Conservation (phyloP, 2,888 invertebrate species). For the Bombylius discolor region DNA sequence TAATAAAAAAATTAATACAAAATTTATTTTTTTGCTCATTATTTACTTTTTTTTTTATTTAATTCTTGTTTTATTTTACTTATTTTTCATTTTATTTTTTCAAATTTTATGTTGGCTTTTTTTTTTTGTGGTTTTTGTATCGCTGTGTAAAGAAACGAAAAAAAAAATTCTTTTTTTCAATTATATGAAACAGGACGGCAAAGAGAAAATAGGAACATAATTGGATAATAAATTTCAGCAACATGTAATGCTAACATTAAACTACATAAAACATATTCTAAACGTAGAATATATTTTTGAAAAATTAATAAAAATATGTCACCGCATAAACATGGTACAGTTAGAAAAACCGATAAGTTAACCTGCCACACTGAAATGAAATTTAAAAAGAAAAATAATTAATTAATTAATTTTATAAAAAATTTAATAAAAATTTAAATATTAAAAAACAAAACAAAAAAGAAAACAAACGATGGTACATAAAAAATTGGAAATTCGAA, state of each 20-base stretch:
- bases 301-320: conserved; percentile 80
- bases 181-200: conserved; percentile 47
- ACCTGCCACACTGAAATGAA: conserved; percentile 55
- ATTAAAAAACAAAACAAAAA: too few species aligned
- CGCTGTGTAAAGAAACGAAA: too few species aligned
- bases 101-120: too few species aligned
- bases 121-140: too few species aligned
- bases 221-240: conserved; percentile 67
- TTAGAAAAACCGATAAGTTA: conserved; percentile 66
- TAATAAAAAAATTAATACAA: too few species aligned
- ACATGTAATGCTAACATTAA: conserved; percentile 74
- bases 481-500: too few species aligned
- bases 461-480: too few species aligned
- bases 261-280: conserved; percentile 80
- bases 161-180: conserved; percentile 17
- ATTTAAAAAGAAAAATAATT: not conserved
- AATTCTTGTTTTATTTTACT: too few species aligned
- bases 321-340: conserved; percentile 70
- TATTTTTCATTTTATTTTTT: too few species aligned
- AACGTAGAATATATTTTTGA: conserved; percentile 75
- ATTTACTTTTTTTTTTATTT: too few species aligned
- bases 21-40: too few species aligned
- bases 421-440: too few species aligned
- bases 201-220: conserved; percentile 53
- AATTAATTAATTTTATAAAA: not conserved